Percentiles rank a stretch among this genome's conserved stretches.
phyloP scores from a whole-genome alignment of 2,113 vertebrate genomes.

The Furnarius figulus region DNA sequence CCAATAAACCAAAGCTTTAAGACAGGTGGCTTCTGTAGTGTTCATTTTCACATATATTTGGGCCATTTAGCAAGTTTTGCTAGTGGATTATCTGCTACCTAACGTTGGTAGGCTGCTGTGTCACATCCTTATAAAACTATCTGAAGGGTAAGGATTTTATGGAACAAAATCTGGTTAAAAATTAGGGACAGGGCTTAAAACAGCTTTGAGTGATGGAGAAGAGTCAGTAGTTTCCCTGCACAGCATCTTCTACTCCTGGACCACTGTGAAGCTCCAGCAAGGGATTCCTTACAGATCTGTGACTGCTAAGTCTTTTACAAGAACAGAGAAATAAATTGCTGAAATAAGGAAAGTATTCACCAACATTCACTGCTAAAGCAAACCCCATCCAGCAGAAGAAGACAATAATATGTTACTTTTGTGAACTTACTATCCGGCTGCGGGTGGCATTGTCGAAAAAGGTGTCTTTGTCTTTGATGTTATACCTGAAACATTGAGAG shows the following conservation, averaged over 20 bases:
- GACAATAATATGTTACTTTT: background rate
- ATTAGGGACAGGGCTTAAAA: background rate
- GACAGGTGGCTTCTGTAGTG: background rate
- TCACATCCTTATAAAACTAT: background rate
- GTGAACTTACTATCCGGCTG: constrained; percentile 91
- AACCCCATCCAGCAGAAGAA: background rate
- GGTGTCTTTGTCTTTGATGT: constrained; percentile 89
- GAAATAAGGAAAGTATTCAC: background rate
- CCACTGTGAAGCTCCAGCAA: background rate
- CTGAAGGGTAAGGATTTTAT: background rate
- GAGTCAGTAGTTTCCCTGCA: background rate
- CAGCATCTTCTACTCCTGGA: background rate
- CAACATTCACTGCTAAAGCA: background rate
- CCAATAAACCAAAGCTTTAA: background rate
- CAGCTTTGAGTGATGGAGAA: background rate
- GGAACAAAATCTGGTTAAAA: background rate
- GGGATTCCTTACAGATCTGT: background rate
- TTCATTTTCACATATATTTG: background rate
- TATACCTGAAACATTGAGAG: constrained; percentile 78
- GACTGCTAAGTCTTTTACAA: background rate
- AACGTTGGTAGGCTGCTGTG: background rate
- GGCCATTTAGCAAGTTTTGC: background rate
- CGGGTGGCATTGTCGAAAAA: constrained; percentile 94
- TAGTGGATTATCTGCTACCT: background rate
- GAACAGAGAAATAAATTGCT: background rate